Evolutionary conservation across 2,888 invertebrate species (phyloP), one percentile per base, ranked within the genome.

Genomic region (Thelaira solivaga): DNA sequence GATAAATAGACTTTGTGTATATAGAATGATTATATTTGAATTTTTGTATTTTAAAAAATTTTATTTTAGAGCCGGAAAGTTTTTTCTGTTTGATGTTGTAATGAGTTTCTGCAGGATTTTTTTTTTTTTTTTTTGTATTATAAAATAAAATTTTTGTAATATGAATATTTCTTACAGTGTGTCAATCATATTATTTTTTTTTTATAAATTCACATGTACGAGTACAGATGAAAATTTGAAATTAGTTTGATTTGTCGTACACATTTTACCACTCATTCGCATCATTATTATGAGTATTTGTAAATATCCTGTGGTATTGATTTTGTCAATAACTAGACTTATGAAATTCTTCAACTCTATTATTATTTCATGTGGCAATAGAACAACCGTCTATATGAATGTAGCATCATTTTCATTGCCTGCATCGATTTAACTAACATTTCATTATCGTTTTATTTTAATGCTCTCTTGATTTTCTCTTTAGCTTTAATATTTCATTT

Each of bases 291-390:
- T n/a, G n/a, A n/a, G n/a, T n/a, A 69, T 39, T 65, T 53, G 41
- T 43, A 57, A 71, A 68, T 68, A 76, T 76, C 64, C 47, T 73
- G 31, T 39, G 29, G 31, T 67, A 62, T 55, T 67, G 74, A 53
- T 75, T 75, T 75, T 68, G 67, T 61, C 74, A 75, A 68, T 68
- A 53, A 61, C 74, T 47, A 68, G 61, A 49, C 59, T 74, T 74
- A 26, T n/a, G 57, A 36, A 75, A 68, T 68, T 55, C 22, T 53
- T 39, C 36, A 61, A 39, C 67, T 75, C 53, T 75, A n/a, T 61
- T 68, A 75, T 75, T 75, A 68, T 53, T 47, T 62, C 20, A 53
- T 34, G 31, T 11, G 31, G 39, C 47, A 31, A 36, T 61, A 22
- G 51, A 61, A 45, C 61, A 67, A n/a, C n/a, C n/a, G n/a, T n/a